Base-by-base conservation (phyloP, 2,797 vertebrate genomes). In the Discoglossus pictus region DNA sequence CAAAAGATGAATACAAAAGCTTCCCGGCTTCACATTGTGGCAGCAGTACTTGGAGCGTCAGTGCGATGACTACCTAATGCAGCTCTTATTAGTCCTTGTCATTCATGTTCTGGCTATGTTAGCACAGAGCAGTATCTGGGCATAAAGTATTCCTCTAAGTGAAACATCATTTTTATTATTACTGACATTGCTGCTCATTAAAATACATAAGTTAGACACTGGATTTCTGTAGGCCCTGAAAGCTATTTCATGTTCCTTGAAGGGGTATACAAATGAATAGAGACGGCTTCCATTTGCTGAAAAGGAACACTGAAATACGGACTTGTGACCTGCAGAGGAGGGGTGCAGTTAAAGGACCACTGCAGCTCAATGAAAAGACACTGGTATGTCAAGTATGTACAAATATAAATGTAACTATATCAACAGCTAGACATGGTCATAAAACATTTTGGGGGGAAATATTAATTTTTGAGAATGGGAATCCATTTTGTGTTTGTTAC, bases 161-260 rank as follows among this genome's bases (percentile, higher is more conserved):
- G 82, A 90, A 87, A 84, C 86, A 79, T 73, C 75, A 74, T 86
- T 92, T 87, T 92, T 88, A 88, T 89, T 88, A 87, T 82, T 87
- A 82, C 80, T 81, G 88, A 89, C 88, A 86, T 78, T 62, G 80
- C 79, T 80, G 82, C 87, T 94, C 91, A 91, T 92, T 93, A 93
- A 89, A 78, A 90, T 87, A 89, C 90, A 88, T 84, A 85, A 89
- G 85, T 86, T 86, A 89, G 91, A 87, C 79, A 81, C 78, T 61
- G 73, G 59, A 68, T 89, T 93, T 87, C 85, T 80, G 75, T 83
- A 88, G 85, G 84, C 80, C 86, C 83, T 87, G 91, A 95, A 91
- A 92, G 90, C 88, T 90, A 87, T 90, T 92, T 89, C 86, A 82
- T 91, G 88, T 92, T 90, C 88, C 86, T 89, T 88, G 84, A 80